Evolutionary conservation across 2,113 vertebrate species (phyloP).

Genomic region (Pseudonaja textilis): DNA sequence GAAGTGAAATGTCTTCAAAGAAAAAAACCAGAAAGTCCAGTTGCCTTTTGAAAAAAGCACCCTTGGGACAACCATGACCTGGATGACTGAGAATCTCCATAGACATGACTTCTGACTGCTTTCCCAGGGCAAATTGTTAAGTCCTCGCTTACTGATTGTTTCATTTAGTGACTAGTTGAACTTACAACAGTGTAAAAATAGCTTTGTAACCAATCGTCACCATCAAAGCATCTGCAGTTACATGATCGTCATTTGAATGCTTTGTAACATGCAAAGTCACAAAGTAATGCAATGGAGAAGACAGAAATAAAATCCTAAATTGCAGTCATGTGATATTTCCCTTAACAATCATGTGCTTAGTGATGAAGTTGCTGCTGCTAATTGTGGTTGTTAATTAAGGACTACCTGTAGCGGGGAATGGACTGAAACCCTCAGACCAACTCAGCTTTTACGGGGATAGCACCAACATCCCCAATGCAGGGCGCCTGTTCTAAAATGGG

Average conservation of each 20-base stretch:
- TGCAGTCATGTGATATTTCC: not conserved
- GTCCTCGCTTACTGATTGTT: not conserved
- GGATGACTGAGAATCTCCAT: no score
- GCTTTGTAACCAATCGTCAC: not conserved
- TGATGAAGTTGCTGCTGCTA: not conserved
- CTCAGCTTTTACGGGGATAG: not conserved
- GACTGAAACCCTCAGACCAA: not conserved
- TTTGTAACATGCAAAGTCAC: not conserved
- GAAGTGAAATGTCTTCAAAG: no score
- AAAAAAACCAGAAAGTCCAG: no score
- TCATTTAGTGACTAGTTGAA: not conserved
- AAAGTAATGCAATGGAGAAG: not conserved
- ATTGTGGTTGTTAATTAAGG: not conserved
- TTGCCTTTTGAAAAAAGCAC: no score
- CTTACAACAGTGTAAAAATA: not conserved
- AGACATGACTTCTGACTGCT: no score
- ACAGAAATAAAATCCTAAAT: not conserved
- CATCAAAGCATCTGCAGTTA: not conserved
- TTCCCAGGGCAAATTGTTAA: not conserved
- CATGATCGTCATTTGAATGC: not conserved
- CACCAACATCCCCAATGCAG: not conserved
- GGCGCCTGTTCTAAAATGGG: not conserved
- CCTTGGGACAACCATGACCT: no score
- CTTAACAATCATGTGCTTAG: not conserved
- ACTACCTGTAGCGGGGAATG: not conserved